phyloP scores from a whole-genome alignment of 2,888 invertebrate species.

The Brachypterus glaber region DNA sequence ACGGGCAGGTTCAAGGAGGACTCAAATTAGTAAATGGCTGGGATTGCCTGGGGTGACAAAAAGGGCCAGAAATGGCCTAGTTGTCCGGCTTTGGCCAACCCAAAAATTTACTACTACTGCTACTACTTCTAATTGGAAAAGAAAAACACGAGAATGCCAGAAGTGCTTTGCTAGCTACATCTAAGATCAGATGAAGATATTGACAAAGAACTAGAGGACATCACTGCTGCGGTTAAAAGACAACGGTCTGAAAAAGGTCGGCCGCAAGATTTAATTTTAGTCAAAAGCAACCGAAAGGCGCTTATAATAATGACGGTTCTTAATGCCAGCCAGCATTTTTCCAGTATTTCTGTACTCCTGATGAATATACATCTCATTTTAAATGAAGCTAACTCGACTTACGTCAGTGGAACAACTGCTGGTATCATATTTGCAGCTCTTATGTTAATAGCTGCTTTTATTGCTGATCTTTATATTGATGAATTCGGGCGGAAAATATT shows the following conservation, averaged over 20 bases:
- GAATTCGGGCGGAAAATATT: slow-evolving; percentile 34
- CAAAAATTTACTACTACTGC: no score
- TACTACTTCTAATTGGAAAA: slow-evolving; percentile 15
- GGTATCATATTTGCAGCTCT: slow-evolving; percentile 35
- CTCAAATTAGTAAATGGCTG: no score
- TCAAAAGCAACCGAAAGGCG: slow-evolving; percentile 36
- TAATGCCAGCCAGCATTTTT: slow-evolving; percentile 37
- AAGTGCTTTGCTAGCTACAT: slow-evolving; percentile 13
- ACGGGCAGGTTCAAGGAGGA: no score
- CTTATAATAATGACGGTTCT: slow-evolving; percentile 36
- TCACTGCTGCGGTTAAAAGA: slow-evolving; percentile 33
- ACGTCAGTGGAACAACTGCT: slow-evolving; percentile 28
- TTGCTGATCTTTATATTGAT: slow-evolving; percentile 32
- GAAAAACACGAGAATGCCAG: neutral
- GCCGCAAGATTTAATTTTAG: slow-evolving; percentile 34
- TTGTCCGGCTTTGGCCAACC: no score
- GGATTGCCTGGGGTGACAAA: no score
- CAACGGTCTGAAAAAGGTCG: slow-evolving; percentile 36
- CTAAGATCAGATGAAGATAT: slow-evolving; percentile 29
- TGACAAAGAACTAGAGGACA: slow-evolving; percentile 35
- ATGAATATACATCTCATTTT: slow-evolving; percentile 39
- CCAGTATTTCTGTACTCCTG: slow-evolving; percentile 37
- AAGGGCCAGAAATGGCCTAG: no score
- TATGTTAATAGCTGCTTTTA: slow-evolving; percentile 32
- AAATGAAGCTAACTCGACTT: slow-evolving; percentile 32